phyloP scores from a whole-genome alignment of 1,140 invertebrate genomes.

The Harlomillsia oculata region DNA sequence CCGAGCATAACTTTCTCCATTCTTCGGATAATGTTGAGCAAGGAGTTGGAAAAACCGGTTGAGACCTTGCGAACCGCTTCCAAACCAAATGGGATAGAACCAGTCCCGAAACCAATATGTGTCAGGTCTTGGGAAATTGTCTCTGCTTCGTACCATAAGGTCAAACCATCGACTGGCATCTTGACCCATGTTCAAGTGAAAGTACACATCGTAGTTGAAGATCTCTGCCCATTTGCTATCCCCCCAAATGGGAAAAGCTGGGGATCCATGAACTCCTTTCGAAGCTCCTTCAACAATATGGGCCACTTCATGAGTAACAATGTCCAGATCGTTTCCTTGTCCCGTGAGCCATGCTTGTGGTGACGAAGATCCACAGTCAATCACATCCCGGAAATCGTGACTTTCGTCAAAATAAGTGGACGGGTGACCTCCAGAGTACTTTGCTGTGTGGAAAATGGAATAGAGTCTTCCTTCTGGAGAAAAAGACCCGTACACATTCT shows the following conservation, averaged over 20 bases:
- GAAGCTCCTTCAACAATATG: constrained; percentile 29
- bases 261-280: constrained; percentile 20
- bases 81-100: constrained; percentile 24
- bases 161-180: constrained; percentile 23
- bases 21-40: constrained; percentile 22
- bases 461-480: constrained; percentile 19
- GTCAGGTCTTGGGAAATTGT: constrained; percentile 24
- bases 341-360: constrained; percentile 16
- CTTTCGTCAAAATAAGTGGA: constrained; percentile 17
- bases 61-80: constrained; percentile 10
- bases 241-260: constrained; percentile 28
- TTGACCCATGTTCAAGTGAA: constrained; percentile 2
- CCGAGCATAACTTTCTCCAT: constrained; percentile 18
- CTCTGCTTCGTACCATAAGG: constrained; percentile 5
- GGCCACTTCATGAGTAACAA: constrained; percentile 28
- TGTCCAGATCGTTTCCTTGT: constrained; percentile 22
- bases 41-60: constrained; percentile 18
- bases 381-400: constrained; percentile 18
- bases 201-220: constrained; percentile 33
- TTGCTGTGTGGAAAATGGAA: constrained; percentile 27
- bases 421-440: constrained; percentile 25
- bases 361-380: constrained; percentile 14
- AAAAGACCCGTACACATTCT: constrained; percentile 26
- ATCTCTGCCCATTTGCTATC: constrained; percentile 34
- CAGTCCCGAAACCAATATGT: constrained; percentile 29